Base-by-base conservation (phyloP, 2,113 vertebrate species). In the Tenrec ecaudatus region DNA sequence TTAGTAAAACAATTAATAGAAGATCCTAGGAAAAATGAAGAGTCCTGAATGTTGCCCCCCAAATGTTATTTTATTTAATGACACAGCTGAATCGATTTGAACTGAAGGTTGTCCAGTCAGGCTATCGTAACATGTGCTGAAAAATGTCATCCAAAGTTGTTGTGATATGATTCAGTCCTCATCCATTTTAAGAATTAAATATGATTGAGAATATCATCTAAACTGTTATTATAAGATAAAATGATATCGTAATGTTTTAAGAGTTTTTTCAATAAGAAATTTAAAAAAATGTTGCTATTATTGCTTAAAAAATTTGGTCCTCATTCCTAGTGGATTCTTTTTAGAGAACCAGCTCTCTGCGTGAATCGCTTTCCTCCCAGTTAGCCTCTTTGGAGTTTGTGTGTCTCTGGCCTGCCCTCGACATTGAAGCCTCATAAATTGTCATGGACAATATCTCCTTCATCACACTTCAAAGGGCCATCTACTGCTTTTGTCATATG, bases 181-280 rank as follows among this genome's bases (percentile, higher is more conserved):
- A 47, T 4, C 90, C 47, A 90, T 90, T 77, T 94, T 83, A 47
- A 92, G 40, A 90, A 92, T 90, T 77, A 79, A 90, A 93, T 6
- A 23, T 71, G 73, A 29, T 73, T 92, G 66, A 19, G 82, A 82
- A 93, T 73, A 77, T 22, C 83, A 82, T 68, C 4, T 11, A 84
- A 76, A 78, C 19, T 36, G 20, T 87, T 85, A 78, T 89, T 36
- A 79, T 68, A 69, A 88, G 68, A 76, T 31, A 75, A 93, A 89
- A 82, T 36, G 73, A 16, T 76, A 71, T 15, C 22, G 91, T 83
- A 7, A 58, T 27, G 38, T 68, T 47, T 78, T 91, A 78, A 85
- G 53, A 88, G 43, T 71, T 4, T 82, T 84, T 75, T 75, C 47
- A 58, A 76, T 58, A 82, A 64, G 62, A 38, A 58, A 85, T 77